These are phyloP conservation scores for Eupithecia insigniata DNA, from an alignment of 2,888 invertebrate species.

Conservation along the genomic window DNA sequence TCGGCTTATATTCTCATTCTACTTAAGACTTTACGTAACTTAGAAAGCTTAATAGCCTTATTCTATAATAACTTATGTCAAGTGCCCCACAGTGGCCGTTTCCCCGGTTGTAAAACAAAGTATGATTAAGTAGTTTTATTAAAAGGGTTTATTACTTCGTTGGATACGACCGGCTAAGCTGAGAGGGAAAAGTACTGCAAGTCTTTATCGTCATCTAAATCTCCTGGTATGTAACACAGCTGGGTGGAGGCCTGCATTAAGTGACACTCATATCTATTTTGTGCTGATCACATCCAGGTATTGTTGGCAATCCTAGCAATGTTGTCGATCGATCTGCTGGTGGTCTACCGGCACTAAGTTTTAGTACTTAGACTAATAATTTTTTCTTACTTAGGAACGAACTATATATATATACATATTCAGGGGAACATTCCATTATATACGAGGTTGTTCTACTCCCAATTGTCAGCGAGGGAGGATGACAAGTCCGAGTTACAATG, in stretches of 20 bases:
- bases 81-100: slow-evolving; percentile 16
- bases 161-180: background rate
- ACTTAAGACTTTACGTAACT: background rate
- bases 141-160: slow-evolving; percentile 15
- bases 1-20: background rate
- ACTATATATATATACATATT: too few species aligned
- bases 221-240: background rate
- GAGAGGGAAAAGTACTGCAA: background rate
- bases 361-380: background rate
- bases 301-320: background rate
- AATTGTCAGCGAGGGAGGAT: too few species aligned
- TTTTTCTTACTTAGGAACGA: background rate
- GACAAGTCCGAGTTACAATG: too few species aligned
- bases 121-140: slow-evolving; percentile 27
- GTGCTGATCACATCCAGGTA: background rate
- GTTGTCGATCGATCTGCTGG: background rate
- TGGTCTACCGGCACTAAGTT: background rate
- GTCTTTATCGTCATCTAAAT: background rate
- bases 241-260: background rate
- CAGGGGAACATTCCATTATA: too few species aligned
- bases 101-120: slow-evolving; percentile 15
- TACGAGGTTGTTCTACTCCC: too few species aligned
- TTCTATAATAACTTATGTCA: slow-evolving; percentile 26
- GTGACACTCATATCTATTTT: background rate
- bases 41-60: slow-evolving; percentile 14